phyloP scores from a whole-genome alignment of 2,797 vertebrate genomes.

The Karalla daura region DNA sequence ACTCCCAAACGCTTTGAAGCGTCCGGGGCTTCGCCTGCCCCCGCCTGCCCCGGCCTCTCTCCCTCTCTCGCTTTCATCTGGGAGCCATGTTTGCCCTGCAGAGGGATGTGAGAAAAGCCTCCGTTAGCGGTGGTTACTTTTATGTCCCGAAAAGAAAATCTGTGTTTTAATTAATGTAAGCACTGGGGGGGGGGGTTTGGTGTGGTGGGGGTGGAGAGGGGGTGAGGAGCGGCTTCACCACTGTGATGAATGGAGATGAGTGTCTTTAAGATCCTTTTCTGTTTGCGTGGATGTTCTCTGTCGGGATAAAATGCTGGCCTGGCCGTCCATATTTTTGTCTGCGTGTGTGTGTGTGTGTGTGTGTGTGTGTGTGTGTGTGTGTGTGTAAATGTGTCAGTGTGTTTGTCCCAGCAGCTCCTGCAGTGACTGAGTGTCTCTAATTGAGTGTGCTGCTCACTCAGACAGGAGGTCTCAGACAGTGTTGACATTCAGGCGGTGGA shows the following conservation, averaged over 20 bases:
- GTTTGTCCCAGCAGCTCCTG: slow-evolving; percentile 63
- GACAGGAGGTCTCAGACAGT: slow-evolving; percentile 76
- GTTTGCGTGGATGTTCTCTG: neutral
- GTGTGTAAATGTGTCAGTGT: slow-evolving; percentile 46
- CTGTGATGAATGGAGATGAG: slow-evolving; percentile 46
- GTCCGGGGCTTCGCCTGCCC: slow-evolving; percentile 10
- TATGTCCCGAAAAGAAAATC: slow-evolving; percentile 52
- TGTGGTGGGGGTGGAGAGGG: too few relatives aligned
- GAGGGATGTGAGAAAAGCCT: slow-evolving; percentile 28
- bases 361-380: slow-evolving; percentile 12
- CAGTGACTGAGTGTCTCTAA: slow-evolving; percentile 73
- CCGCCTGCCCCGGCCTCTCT: too few relatives aligned
- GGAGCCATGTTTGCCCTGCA: slow-evolving; percentile 38
- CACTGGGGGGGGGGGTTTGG: too few relatives aligned
- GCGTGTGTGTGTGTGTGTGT: neutral
- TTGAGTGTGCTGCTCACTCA: slow-evolving; percentile 76
- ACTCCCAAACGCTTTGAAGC: slow-evolving; percentile 57
- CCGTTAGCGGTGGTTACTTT: slow-evolving; percentile 52
- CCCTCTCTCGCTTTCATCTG: slow-evolving; percentile 53
- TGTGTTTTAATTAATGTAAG: slow-evolving; percentile 60
- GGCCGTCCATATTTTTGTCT: neutral
- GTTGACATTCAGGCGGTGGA: slow-evolving; percentile 78
- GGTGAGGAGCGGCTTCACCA: neutral
- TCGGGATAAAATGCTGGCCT: neutral
- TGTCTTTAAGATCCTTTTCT: neutral